A percentile compares a stretch with the other conserved stretches of the same genome.
phyloP scores from a whole-genome alignment of 1,140 invertebrate species.

The Acromyrmex heyeri region DNA sequence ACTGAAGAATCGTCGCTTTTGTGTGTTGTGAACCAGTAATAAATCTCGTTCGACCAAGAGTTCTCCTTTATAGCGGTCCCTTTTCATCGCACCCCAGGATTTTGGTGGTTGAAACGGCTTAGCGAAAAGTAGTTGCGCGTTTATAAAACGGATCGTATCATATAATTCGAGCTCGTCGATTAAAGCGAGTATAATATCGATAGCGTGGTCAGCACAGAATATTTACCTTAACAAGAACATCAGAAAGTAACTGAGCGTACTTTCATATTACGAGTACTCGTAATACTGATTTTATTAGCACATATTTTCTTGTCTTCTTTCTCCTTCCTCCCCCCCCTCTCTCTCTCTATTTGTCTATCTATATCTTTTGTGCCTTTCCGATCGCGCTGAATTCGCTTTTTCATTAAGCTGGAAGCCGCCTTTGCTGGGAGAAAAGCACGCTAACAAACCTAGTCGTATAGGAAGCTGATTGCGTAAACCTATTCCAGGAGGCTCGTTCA shows the following conservation, averaged over 20 bases:
- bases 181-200: neutral
- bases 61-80: neutral
- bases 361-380: neutral
- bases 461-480: constrained; percentile 24
- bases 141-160: neutral
- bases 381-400: constrained; percentile 28
- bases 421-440: constrained; percentile 4
- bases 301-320: neutral
- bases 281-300: constrained; percentile 40
- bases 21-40: neutral
- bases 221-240: neutral
- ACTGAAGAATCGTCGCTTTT: constrained; percentile 1
- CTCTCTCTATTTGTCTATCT: no score
- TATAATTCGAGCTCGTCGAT: constrained; percentile 29
- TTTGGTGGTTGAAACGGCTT: neutral
- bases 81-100: neutral
- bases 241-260: neutral
- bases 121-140: neutral
- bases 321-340: neutral
- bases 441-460: neutral
- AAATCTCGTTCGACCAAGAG: neutral
- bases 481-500: neutral
- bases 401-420: constrained; percentile 1
- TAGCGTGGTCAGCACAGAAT: neutral
- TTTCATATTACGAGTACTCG: neutral